phyloP scores from a whole-genome alignment of 2,113 vertebrate species.

The Solea senegalensis region DNA sequence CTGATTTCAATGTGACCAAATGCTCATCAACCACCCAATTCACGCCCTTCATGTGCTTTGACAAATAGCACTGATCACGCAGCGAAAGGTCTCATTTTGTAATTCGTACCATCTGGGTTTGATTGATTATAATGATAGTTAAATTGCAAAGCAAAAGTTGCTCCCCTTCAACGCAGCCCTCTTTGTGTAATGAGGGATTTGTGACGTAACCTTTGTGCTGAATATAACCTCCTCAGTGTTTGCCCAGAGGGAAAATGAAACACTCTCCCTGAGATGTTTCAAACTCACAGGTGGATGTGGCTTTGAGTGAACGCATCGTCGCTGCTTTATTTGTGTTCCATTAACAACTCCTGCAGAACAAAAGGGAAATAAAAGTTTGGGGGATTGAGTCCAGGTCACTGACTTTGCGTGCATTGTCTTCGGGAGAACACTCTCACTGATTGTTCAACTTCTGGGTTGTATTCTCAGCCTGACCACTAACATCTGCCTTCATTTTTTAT shows the following conservation, averaged over 20 bases:
- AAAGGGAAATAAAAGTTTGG: constrained; percentile 46
- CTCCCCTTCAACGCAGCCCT: constrained; percentile 23
- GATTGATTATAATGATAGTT: constrained; percentile 61
- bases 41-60: constrained; percentile 51
- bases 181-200: constrained; percentile 25
- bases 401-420: constrained; percentile 68
- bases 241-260: constrained; percentile 35
- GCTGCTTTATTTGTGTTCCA: constrained; percentile 47
- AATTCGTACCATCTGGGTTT: constrained; percentile 45
- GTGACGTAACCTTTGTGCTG: constrained; percentile 45
- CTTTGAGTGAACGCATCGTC: constrained; percentile 30
- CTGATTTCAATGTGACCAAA: constrained; percentile 38
- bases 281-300: constrained; percentile 17
- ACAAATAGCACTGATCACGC: constrained; percentile 66
- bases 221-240: constrained; percentile 49
- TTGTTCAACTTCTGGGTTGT: constrained; percentile 57
- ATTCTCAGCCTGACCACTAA: constrained; percentile 58
- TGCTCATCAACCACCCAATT: constrained; percentile 51
- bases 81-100: constrained; percentile 63
- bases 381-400: constrained; percentile 58
- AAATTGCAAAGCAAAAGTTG: constrained; percentile 52
- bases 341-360: constrained; percentile 47
- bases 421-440: constrained; percentile 36
- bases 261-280: constrained; percentile 31
- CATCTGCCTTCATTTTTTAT: constrained; percentile 79